Percentiles rank a stretch among this genome's conserved stretches.
phyloP scores from a whole-genome alignment of 2,888 invertebrate genomes.

The Callyntrura guangdongensis region DNA sequence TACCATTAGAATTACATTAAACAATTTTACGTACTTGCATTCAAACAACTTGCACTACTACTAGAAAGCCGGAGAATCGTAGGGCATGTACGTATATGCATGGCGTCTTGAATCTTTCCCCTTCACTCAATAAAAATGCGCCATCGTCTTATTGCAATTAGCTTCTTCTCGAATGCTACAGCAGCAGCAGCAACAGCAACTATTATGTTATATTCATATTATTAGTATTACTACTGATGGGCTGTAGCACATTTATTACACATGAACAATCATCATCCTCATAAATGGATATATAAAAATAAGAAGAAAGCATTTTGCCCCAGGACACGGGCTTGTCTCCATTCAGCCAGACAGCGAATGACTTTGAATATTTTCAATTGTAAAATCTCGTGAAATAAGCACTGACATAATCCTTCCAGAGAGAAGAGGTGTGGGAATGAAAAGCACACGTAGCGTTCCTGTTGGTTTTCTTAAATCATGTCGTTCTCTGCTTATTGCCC shows the following conservation, averaged over 20 bases:
- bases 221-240: not conserved
- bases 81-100: not conserved
- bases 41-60: not conserved
- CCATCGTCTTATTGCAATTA: constrained; percentile 69
- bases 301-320: constrained; percentile 63
- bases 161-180: constrained; percentile 62
- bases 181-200: constrained; percentile 42
- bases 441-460: constrained; percentile 36
- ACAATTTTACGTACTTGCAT: constrained; percentile 23
- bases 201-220: not conserved
- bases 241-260: constrained; percentile 60
- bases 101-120: constrained; percentile 68
- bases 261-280: constrained; percentile 57
- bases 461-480: constrained; percentile 28
- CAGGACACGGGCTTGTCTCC: constrained; percentile 41
- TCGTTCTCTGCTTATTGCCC: not conserved
- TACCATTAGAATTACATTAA: constrained; percentile 11
- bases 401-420: constrained; percentile 65
- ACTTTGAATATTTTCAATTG: constrained; percentile 68
- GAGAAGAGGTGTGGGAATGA: constrained; percentile 68
- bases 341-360: constrained; percentile 22
- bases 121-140: constrained; percentile 60
- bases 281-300: constrained; percentile 28
- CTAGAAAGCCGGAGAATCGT: not conserved
- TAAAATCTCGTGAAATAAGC: constrained; percentile 61